Evolutionary conservation across 2,888 invertebrate genomes (phyloP).

Genomic region (Mechanitis mazaeus): DNA sequence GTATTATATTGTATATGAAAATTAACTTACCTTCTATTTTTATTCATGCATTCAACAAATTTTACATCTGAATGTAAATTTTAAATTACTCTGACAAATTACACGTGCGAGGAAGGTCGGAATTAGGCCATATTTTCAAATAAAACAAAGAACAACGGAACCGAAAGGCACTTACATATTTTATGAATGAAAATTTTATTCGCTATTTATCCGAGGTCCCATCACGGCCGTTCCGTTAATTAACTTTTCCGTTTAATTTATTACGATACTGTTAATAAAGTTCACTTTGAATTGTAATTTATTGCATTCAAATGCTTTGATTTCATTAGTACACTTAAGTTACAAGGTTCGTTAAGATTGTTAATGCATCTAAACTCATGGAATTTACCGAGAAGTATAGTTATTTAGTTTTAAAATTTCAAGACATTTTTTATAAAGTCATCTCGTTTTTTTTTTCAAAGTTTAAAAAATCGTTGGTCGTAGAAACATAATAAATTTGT

Average conservation of each 20-base stretch:
- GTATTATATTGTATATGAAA: too few relatives aligned
- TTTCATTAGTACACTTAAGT: slow-evolving; percentile 1
- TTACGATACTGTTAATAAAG: slow-evolving; percentile 26
- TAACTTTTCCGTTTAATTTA: slow-evolving; percentile 28
- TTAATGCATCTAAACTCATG: too few relatives aligned
- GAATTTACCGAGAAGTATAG: too few relatives aligned
- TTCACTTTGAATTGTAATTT: slow-evolving; percentile 24
- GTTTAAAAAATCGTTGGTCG: too few relatives aligned
- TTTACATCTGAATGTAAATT: slow-evolving; percentile 7
- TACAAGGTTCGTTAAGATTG: too few relatives aligned
- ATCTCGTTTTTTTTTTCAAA: too few relatives aligned
- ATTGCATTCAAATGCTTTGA: slow-evolving; percentile 17
- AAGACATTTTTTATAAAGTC: too few relatives aligned
- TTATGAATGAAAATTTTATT: slow-evolving; percentile 26
- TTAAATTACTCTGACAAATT: slow-evolving; percentile 10
- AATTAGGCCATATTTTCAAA: slow-evolving; percentile 13
- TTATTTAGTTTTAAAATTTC: too few relatives aligned
- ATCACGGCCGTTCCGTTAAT: slow-evolving; percentile 29
- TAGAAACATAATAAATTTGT: too few relatives aligned
- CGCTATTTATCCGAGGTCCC: slow-evolving; percentile 19
- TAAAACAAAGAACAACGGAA: slow-evolving; percentile 14
- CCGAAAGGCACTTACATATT: slow-evolving; percentile 12
- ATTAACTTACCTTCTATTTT: background rate
- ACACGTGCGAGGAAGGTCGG: background rate
- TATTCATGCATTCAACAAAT: background rate